Evolutionary conservation across 2,797 vertebrate species (phyloP).

Genomic region (Aulostomus chinensis): DNA sequence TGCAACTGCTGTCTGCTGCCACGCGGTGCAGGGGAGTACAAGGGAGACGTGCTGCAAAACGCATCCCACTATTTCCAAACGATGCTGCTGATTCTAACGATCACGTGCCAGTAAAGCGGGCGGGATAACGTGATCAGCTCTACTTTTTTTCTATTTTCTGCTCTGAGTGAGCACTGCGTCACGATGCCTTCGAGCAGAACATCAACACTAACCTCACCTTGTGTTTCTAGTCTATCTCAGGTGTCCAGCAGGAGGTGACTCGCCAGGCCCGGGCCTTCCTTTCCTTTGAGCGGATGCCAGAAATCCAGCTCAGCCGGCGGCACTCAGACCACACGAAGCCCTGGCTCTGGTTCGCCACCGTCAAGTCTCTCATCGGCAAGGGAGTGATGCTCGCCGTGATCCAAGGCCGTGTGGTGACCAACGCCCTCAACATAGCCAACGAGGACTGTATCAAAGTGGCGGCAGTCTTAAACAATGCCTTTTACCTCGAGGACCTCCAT

Average conservation of each 20-base stretch:
- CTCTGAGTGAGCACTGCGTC: too few relatives aligned
- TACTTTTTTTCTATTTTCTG: too few relatives aligned
- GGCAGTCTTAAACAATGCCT: constrained; percentile 94
- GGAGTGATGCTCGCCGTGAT: constrained; percentile 97
- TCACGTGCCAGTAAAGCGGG: too few relatives aligned
- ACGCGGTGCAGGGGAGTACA: too few relatives aligned
- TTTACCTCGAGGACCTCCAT: constrained; percentile 96
- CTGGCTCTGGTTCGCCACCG: constrained; percentile 96
- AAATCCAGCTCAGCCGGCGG: constrained; percentile 89
- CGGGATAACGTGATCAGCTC: too few relatives aligned
- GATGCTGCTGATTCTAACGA: too few relatives aligned
- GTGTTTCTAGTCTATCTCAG: constrained; percentile 89
- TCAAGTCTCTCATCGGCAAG: constrained; percentile 94
- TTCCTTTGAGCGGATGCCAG: constrained; percentile 95
- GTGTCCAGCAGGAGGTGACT: constrained; percentile 94
- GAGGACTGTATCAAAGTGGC: constrained; percentile 99
- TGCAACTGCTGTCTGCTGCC: too few relatives aligned
- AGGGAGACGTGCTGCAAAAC: too few relatives aligned
- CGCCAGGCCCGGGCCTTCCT: constrained; percentile 92
- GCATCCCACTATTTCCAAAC: too few relatives aligned
- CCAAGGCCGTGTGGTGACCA: constrained; percentile 95
- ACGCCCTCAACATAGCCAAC: constrained; percentile 95
- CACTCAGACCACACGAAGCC: constrained; percentile 82
- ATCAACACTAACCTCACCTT: too few relatives aligned
- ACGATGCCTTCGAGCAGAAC: too few relatives aligned